Conservation (phyloP, 1,140 invertebrate genomes). For the Scaptomyza hsui region DNA sequence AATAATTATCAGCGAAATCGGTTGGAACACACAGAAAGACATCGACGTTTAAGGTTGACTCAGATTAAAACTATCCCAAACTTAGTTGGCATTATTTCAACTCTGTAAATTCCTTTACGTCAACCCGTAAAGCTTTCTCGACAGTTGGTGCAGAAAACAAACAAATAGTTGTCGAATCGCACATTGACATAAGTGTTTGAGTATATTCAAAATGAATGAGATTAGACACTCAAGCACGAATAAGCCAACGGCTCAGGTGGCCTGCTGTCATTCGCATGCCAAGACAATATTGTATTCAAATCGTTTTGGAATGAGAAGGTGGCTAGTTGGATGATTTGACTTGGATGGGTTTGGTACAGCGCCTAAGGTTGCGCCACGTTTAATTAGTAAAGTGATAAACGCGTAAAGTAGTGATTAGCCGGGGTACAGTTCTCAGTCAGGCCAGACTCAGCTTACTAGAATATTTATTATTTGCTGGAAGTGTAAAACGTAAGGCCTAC, state of each 20-base stretch:
- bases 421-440: no score
- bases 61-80: no score
- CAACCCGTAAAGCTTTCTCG: constrained; percentile 17
- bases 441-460: no score
- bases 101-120: no score
- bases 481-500: no score
- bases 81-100: no score
- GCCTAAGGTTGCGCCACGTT: constrained; percentile 30
- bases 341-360: not conserved
- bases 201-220: constrained; percentile 64
- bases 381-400: constrained; percentile 63
- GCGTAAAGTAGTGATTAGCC: no score
- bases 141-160: constrained; percentile 39
- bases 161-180: constrained; percentile 21
- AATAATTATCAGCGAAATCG: no score
- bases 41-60: no score
- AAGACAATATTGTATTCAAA: constrained; percentile 7
- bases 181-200: constrained; percentile 54
- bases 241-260: constrained; percentile 15
- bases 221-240: constrained; percentile 41
- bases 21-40: no score
- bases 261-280: constrained; percentile 40
- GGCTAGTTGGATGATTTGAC: not conserved
- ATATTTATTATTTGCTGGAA: no score
- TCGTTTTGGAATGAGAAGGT: not conserved